phyloP scores from a whole-genome alignment of 2,797 vertebrate species.

The Petrocephalus schoutedeni region DNA sequence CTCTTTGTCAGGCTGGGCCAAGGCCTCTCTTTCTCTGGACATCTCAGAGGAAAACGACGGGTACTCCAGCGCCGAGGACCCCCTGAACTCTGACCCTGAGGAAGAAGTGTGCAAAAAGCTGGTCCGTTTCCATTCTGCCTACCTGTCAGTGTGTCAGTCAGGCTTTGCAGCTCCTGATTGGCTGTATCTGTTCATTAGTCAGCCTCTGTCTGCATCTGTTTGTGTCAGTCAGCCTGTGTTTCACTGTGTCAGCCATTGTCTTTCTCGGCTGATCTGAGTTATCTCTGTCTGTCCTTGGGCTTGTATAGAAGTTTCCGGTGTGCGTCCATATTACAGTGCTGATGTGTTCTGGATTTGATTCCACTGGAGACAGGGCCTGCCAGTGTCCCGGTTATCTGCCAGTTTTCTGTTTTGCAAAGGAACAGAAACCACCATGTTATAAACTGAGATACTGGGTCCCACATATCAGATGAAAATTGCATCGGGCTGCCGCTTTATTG shows the following conservation, averaged over 20 bases:
- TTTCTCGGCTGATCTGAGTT: not conserved
- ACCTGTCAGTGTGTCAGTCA: slow-evolving; percentile 1
- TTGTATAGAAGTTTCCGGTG: not conserved
- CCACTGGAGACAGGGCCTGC: not conserved
- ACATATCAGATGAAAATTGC: not conserved
- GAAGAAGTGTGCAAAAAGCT: slow-evolving; percentile 80
- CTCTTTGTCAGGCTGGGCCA: slow-evolving; percentile 77
- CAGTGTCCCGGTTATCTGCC: not conserved
- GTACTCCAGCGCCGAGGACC: slow-evolving; percentile 90
- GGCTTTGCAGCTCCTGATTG: not conserved
- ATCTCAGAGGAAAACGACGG: slow-evolving; percentile 85
- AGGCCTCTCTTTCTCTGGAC: slow-evolving; percentile 76
- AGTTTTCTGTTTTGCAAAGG: not conserved
- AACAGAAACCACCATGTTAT: not conserved
- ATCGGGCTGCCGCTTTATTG: not conserved
- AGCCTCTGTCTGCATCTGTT: not conserved
- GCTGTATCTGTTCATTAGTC: not conserved
- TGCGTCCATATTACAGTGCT: not conserved
- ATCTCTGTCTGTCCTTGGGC: slow-evolving; percentile 4
- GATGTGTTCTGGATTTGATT: not conserved
- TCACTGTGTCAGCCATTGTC: not conserved
- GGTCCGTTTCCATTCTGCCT: slow-evolving; percentile 57
- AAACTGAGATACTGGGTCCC: not conserved
- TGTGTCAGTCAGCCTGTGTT: not conserved
- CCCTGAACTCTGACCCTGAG: slow-evolving; percentile 86